These are phyloP conservation scores for Dynastes tityus DNA, from an alignment of 2,888 invertebrate genomes.

Conservation along the genomic window DNA sequence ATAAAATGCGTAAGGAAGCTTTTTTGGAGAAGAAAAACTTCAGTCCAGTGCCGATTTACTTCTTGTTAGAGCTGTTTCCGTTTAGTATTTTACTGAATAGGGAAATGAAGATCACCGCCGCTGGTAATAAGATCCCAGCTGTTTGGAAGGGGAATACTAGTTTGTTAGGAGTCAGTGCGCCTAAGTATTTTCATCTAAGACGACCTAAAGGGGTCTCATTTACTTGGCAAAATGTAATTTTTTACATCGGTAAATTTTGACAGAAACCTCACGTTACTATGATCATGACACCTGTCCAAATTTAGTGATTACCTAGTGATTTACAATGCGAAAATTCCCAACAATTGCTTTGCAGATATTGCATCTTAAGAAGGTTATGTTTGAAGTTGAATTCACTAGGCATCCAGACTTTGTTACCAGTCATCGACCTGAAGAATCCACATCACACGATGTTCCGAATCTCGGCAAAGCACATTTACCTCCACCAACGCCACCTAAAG, in stretches of 20 bases:
- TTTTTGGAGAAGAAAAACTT: slow-evolving; percentile 68
- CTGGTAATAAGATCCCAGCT: slow-evolving; percentile 84
- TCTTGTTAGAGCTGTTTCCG: slow-evolving; percentile 88
- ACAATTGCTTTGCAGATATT: slow-evolving; percentile 56
- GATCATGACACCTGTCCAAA: no score
- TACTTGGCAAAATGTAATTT: slow-evolving; percentile 86
- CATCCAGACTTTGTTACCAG: slow-evolving; percentile 36
- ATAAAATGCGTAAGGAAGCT: slow-evolving; percentile 63
- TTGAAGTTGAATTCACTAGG: slow-evolving; percentile 86
- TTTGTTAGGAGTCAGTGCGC: slow-evolving; percentile 79
- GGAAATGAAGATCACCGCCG: slow-evolving; percentile 82
- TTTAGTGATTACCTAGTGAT: no score
- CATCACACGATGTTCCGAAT: background rate
- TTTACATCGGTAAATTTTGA: no score
- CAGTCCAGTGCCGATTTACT: slow-evolving; percentile 78
- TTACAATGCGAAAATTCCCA: no score
- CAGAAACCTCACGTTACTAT: no score
- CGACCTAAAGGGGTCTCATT: slow-evolving; percentile 87
- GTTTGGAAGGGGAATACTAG: slow-evolving; percentile 74
- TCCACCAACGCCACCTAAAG: slow-evolving; percentile 21
- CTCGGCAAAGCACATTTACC: background rate
- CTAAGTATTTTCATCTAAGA: slow-evolving; percentile 82
- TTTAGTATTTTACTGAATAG: slow-evolving; percentile 88
- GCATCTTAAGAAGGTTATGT: slow-evolving; percentile 84
- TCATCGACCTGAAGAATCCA: background rate